Base-by-base conservation (phyloP, 2,113 vertebrate species). In the Sebastes schlegelii region DNA sequence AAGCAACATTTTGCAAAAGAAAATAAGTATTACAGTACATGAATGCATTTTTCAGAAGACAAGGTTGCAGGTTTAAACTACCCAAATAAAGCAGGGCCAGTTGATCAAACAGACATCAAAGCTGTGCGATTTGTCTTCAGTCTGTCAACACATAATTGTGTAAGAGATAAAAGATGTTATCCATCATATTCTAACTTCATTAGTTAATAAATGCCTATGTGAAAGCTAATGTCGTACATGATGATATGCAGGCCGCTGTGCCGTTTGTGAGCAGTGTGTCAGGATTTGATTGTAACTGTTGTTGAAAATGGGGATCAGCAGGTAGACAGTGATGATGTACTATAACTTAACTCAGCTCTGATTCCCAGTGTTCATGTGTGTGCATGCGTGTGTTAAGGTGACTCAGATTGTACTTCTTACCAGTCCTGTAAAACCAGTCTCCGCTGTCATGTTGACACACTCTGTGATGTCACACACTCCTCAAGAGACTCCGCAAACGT, bases 241-340 rank as follows among this genome's bases (percentile, higher is more conserved):
- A 65, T 66, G 83, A 26, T 86, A 83, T 79, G 64, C 34, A 62
- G 80, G 79, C 19, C 34, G 4, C 40, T 21, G 62, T 54, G 26
- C 7, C 6, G 8, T 81, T 72, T 76, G 48, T 17, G 46, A 74
- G 55, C 57, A 46, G 51, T 12, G 54, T 67, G 45, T 45, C 17
- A 2, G 17, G 74, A 54, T 74, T 84, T 88, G 86, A 89, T 88
- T 85, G 67, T 82, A 70, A 49, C 60, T 77, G 74, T 46, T 74
- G 82, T 79, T 73, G 82, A 74, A 76, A 88, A 83, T 81, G 45
- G 45, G 21, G 10, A 23, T 77, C 63, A 74, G 72, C 71, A 80
- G 85, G 74, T 80, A 72, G 73, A 80, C 72, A 45, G 10, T 42
- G 64, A 79, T 74, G 77, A 83, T 70, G 77, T 45, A 46, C 55